Evolutionary conservation across 2,888 invertebrate species (phyloP), one percentile per base, ranked within the genome.

Genomic region (Ptychoptera contaminata): DNA sequence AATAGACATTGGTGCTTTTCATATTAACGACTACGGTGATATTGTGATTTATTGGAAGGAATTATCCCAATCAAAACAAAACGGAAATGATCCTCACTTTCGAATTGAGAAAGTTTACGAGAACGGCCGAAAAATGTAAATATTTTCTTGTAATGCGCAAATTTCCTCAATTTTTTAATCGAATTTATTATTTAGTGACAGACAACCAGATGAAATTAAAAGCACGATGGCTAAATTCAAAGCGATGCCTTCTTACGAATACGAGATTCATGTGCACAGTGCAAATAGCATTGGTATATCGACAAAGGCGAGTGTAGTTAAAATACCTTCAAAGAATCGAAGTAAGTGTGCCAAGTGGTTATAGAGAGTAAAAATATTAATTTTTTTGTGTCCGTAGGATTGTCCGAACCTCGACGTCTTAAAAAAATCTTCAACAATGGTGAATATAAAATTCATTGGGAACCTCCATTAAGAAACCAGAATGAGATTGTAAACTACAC

Each of bases 31-130:
- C 35, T 69, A 70, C 47, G 68, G 79, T 49, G 71, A 76, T 44
- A 67, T 85, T 37, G 76, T 76, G 58, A 66, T 88, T 16, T 88
- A 86, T 60, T 90, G 88, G 87, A 77, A 82, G 57, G 73, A 79
- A 50, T 71, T 88, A 42, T 73, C 75, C 15, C 70, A 71, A 38
- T 72, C 73, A 56, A 70, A 78, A 52, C 72, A 79, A 54, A 85
- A 85, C 56, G 88, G 86, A 15, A 73, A 75, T 7, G 72, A 80
- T 55, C 85, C 88, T 55, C 69, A 69, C 2, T 88, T 88, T 57
- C 67, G 69, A 50, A 71, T 84, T n/a, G 62, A 67, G 32, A 55
- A 58, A 46, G 60, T 58, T 42, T 50, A 50, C 10, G 45, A 50
- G 14, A 54, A 61, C 48, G 58, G 54, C 3, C 53, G 50, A 4